A percentile compares a stretch with the other conserved stretches of the same genome.
Conservation (phyloP, 2,797 vertebrate genomes). For the Threskiornis aethiopicus region DNA sequence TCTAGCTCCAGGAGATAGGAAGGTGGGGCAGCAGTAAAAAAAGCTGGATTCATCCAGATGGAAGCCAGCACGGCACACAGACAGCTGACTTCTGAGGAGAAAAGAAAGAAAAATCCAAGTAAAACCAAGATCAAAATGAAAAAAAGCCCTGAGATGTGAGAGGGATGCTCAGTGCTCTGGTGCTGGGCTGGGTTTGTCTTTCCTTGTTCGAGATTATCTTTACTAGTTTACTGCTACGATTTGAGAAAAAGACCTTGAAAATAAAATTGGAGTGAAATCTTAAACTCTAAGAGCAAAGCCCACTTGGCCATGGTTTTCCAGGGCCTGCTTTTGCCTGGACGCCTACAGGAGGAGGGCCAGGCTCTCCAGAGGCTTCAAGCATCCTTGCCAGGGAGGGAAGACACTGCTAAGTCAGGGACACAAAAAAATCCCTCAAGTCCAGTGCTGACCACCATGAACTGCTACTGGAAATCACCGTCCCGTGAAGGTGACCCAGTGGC, state of each 20-base stretch:
- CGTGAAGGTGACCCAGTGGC: not conserved
- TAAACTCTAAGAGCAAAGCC: not conserved
- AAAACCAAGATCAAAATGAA: not conserved
- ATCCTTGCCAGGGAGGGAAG: not conserved
- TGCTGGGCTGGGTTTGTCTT: not conserved
- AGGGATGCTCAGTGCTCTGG: not conserved
- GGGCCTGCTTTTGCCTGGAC: not conserved
- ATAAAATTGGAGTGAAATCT: not conserved
- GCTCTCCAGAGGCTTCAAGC: not conserved
- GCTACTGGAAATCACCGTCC: accelerated
- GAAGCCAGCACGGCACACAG: not conserved
- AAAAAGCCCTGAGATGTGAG: not conserved
- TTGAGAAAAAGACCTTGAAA: not conserved
- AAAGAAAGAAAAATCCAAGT: not conserved
- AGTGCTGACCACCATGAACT: not conserved
- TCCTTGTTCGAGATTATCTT: not conserved
- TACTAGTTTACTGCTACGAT: not conserved
- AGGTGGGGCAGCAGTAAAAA: not conserved
- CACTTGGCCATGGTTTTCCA: not conserved
- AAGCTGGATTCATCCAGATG: not conserved
- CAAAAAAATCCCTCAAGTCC: not conserved
- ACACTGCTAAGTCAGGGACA: not conserved
- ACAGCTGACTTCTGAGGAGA: not conserved
- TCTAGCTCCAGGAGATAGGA: slow-evolving; percentile 38
- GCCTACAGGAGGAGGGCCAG: accelerated